phyloP scores from a whole-genome alignment of 2,797 vertebrate species.

The Muraenolepis orangiensis region DNA sequence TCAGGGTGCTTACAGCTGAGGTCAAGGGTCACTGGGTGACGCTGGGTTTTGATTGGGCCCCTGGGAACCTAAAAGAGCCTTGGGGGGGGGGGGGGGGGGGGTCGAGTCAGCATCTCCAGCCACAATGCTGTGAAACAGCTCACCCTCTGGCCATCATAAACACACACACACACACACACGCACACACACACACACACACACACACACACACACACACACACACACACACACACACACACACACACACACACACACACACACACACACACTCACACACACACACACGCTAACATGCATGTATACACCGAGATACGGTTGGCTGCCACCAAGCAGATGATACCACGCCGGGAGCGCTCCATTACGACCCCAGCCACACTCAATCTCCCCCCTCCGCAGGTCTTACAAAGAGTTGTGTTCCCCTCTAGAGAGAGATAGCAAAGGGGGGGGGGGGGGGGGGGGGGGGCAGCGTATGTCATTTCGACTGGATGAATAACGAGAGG shows the following conservation, averaged over 20 bases:
- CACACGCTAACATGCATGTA: no score
- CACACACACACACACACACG: not conserved
- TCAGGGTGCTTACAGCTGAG: slow-evolving; percentile 68
- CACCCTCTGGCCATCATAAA: slow-evolving; percentile 48
- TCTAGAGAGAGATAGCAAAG: not conserved
- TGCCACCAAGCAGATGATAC: no score
- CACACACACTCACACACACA: no score
- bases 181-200: slow-evolving; percentile 18
- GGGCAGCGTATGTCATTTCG: slow-evolving; percentile 9
- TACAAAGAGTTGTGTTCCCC: not conserved
- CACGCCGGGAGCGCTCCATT: no score
- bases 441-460: no score
- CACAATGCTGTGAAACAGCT: slow-evolving; percentile 30
- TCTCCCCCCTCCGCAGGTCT: no score
- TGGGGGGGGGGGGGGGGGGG: slow-evolving; percentile 43
- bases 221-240: slow-evolving; percentile 27
- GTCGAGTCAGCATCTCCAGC: slow-evolving; percentile 41
- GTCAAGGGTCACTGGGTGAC: slow-evolving; percentile 62
- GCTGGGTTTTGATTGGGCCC: slow-evolving; percentile 64
- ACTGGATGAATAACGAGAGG: slow-evolving; percentile 28
- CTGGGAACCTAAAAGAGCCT: slow-evolving; percentile 56
- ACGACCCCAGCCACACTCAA: no score
- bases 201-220: slow-evolving; percentile 37
- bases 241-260: no score
- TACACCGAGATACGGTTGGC: no score